Evolutionary conservation across 2,888 invertebrate species (phyloP).

Genomic region (Mongoloraphidia duomilia): DNA sequence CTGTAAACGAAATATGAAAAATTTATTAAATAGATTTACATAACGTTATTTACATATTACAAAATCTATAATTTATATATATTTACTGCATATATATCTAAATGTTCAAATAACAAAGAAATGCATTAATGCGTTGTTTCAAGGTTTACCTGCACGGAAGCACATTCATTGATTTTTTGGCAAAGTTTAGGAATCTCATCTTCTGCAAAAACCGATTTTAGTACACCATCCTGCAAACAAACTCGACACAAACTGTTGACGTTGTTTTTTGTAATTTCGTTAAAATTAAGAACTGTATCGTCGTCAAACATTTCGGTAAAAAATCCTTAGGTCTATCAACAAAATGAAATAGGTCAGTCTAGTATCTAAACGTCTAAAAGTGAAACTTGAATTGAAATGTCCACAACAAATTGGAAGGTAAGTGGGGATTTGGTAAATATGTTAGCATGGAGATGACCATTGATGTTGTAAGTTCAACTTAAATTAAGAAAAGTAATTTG

Average conservation of each 20-base stretch:
- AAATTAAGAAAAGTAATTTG: too few relatives aligned
- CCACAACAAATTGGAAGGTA: background rate
- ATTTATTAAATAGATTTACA: background rate
- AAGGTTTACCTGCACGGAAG: constrained; percentile 6
- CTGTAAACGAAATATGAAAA: background rate
- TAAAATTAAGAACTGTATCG: background rate
- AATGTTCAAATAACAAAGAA: background rate
- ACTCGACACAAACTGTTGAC: constrained; percentile 5
- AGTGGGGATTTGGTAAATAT: constrained; percentile 1
- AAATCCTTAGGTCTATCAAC: background rate
- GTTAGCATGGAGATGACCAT: too few relatives aligned
- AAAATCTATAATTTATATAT: background rate
- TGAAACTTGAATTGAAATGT: background rate
- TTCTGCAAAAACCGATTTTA: constrained; percentile 6
- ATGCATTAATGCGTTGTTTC: background rate
- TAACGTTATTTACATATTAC: background rate
- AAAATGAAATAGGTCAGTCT: background rate
- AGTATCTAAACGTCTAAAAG: background rate
- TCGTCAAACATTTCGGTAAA: constrained; percentile 3
- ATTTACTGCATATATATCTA: background rate
- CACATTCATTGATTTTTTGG: constrained; percentile 8
- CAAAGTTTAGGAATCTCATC: constrained; percentile 6
- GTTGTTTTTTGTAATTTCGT: constrained; percentile 1
- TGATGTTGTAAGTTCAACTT: too few relatives aligned
- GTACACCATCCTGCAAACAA: constrained; percentile 5